These are phyloP conservation scores for Anneissia japonica DNA, from an alignment of 35 echinoderm and acorn worm species.

Conservation along the genomic window DNA sequence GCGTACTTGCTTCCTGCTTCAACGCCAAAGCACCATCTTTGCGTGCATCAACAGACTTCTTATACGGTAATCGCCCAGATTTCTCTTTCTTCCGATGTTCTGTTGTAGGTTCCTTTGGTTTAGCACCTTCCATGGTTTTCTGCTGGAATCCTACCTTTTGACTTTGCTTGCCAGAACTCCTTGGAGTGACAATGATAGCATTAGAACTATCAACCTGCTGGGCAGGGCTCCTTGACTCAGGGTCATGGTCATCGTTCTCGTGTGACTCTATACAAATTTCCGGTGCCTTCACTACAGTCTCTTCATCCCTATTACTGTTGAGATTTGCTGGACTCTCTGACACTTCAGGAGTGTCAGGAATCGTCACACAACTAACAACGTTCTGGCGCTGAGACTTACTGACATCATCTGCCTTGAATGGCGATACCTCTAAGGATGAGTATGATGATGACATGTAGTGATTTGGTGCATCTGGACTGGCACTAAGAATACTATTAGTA, in stretches of 20 bases:
- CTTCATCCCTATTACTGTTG: background rate
- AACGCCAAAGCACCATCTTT: conserved; percentile 8
- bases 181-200: background rate
- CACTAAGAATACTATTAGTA: conserved; percentile 84
- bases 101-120: background rate
- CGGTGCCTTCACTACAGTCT: background rate
- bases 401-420: conserved; percentile 35
- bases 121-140: background rate
- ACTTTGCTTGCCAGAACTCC: background rate
- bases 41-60: background rate
- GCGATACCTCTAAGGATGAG: conserved; percentile 37
- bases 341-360: conserved; percentile 64
- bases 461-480: conserved; percentile 66
- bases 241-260: background rate
- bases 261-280: background rate
- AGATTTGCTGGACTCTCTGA: background rate
- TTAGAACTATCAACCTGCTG: background rate
- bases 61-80: background rate
- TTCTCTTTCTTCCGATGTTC: background rate
- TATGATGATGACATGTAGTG: conserved; percentile 31
- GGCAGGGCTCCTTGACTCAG: background rate
- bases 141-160: background rate
- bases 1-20: conserved; percentile 43
- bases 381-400: conserved; percentile 62
- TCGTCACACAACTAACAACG: conserved; percentile 92